Conservation (phyloP, 2,113 vertebrate genomes). For the Monarcha castaneiventris region DNA sequence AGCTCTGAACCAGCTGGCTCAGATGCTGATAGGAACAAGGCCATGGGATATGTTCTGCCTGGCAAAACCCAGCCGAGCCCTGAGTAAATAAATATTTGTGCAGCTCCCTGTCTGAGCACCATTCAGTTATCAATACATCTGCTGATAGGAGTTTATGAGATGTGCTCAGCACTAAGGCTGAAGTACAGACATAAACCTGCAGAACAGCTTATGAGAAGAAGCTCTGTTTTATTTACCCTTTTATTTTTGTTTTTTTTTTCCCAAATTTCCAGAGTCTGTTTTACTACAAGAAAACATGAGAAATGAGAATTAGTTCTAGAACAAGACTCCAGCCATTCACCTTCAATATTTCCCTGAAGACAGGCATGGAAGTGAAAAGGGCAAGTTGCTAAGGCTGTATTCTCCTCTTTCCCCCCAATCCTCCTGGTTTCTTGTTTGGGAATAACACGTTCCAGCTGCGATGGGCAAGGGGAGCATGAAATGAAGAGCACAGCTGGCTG, state of each 20-base stretch:
- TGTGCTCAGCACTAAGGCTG: neutral
- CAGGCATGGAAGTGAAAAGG: neutral
- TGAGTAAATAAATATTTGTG: neutral
- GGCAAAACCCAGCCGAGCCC: neutral
- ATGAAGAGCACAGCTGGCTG: neutral
- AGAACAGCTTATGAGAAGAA: neutral
- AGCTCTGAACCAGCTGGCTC: neutral
- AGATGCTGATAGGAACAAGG: neutral
- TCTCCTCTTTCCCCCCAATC: neutral
- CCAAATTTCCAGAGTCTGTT: neutral
- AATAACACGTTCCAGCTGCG: accelerated
- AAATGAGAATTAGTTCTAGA: neutral
- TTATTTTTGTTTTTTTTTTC: neutral
- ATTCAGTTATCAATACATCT: neutral
- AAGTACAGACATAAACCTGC: neutral
- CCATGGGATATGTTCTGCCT: neutral
- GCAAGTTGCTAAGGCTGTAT: neutral
- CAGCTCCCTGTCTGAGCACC: neutral
- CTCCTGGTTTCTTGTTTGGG: neutral
- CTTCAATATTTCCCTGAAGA: neutral
- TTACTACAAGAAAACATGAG: neutral
- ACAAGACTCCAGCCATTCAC: neutral
- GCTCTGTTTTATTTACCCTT: neutral
- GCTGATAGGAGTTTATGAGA: neutral
- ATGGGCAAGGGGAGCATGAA: neutral